phyloP scores from a whole-genome alignment of 2,113 vertebrate genomes.

The Nanorana parkeri region DNA sequence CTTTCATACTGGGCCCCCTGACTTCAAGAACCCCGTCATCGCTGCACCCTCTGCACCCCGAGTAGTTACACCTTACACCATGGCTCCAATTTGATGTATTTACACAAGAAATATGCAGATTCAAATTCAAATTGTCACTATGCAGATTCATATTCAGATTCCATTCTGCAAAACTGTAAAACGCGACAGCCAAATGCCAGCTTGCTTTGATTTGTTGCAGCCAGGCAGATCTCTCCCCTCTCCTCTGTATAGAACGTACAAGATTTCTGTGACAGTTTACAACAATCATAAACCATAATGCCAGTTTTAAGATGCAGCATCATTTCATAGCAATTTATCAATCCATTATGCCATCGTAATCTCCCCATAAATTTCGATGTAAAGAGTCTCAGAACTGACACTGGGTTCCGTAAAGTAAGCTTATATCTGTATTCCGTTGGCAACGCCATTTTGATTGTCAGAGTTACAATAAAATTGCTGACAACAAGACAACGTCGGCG shows the following conservation, averaged over 20 bases:
- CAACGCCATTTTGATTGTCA: constrained; percentile 5
- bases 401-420: constrained; percentile 7
- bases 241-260: constrained; percentile 33
- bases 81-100: too few relatives aligned
- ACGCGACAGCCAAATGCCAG: constrained; percentile 30
- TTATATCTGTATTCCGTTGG: not conserved
- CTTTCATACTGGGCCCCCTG: too few relatives aligned
- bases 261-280: constrained; percentile 45
- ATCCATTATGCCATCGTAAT: constrained; percentile 52
- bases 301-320: constrained; percentile 55
- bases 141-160: constrained; percentile 2
- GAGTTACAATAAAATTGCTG: not conserved
- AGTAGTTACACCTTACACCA: too few relatives aligned
- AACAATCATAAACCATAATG: constrained; percentile 50
- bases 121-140: not conserved
- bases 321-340: constrained; percentile 51
- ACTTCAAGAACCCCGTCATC: too few relatives aligned
- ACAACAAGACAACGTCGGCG: not conserved
- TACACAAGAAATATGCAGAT: not conserved
- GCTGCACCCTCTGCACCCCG: too few relatives aligned
- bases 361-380: constrained; percentile 33
- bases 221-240: constrained; percentile 18
- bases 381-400: constrained; percentile 42
- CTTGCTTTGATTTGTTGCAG: constrained; percentile 42
- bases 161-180: constrained; percentile 9